These are phyloP conservation scores for Epiblema foenella DNA, from an alignment of 2,888 invertebrate genomes.

Conservation along the genomic window DNA sequence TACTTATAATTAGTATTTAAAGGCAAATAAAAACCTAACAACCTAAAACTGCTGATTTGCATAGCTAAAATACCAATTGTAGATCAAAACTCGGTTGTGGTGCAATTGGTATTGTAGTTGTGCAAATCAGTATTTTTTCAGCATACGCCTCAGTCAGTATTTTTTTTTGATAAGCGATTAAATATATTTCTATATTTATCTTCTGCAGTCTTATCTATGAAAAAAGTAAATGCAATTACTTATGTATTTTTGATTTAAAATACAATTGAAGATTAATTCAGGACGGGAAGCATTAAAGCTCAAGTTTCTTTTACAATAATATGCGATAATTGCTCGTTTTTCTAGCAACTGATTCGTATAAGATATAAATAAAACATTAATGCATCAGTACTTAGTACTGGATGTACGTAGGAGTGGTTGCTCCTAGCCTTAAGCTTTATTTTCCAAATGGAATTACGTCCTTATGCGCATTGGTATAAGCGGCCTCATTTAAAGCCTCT, in stretches of 20 bases:
- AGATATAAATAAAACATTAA: conserved; percentile 17
- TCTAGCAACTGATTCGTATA: conserved; percentile 4
- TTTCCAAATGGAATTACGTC: conserved; percentile 10
- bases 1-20: too few relatives aligned
- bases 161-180: too few relatives aligned
- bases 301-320: neutral
- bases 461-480: conserved; percentile 29
- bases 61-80: too few relatives aligned
- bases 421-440: conserved; percentile 9
- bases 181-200: too few relatives aligned
- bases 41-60: too few relatives aligned
- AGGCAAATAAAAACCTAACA: too few relatives aligned
- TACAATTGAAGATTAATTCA: conserved; percentile 9
- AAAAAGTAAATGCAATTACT: neutral
- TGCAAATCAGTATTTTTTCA: too few relatives aligned
- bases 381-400: neutral
- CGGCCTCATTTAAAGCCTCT: conserved; percentile 30
- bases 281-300: neutral
- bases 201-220: neutral
- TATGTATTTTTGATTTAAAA: neutral
- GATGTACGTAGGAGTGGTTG: conserved; percentile 1
- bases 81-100: too few relatives aligned
- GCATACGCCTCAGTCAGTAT: too few relatives aligned
- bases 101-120: too few relatives aligned
- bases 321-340: conserved; percentile 5